phyloP scores from a whole-genome alignment of 2,888 invertebrate genomes.

The Axea sp. region DNA sequence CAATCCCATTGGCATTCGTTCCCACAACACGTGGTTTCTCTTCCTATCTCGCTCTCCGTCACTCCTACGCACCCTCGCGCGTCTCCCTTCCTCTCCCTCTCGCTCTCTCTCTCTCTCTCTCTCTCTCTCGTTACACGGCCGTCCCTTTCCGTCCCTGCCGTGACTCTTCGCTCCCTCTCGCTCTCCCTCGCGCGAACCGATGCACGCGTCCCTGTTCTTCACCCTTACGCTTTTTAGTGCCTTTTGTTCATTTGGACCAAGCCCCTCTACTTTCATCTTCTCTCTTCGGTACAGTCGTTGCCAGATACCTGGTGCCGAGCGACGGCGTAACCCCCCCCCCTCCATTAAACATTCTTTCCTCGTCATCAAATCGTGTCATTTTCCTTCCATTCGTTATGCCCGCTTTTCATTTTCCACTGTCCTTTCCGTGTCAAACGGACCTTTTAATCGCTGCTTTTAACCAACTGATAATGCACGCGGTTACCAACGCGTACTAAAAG shows the following conservation, averaged over 20 bases:
- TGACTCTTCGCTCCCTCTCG: slow-evolving; percentile 2
- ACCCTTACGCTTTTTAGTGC: slow-evolving; percentile 32
- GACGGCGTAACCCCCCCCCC: no score
- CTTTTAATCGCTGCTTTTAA: slow-evolving; percentile 14
- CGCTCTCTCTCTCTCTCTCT: slow-evolving; percentile 32
- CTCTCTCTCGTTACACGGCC: no score
- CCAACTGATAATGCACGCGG: slow-evolving; percentile 7
- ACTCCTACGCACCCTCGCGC: slow-evolving; percentile 55
- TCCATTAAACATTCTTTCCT: slow-evolving; percentile 7
- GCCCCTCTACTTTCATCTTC: slow-evolving; percentile 21
- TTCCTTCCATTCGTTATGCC: neutral
- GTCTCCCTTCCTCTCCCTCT: slow-evolving; percentile 47
- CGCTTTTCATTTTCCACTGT: slow-evolving; percentile 12
- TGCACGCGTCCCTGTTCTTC: slow-evolving; percentile 17
- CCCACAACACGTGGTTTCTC: slow-evolving; percentile 77
- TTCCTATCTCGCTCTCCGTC: slow-evolving; percentile 59
- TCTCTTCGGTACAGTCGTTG: slow-evolving; percentile 19
- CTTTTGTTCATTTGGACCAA: slow-evolving; percentile 39
- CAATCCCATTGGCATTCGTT: slow-evolving; percentile 74
- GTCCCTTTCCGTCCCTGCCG: slow-evolving; percentile 1
- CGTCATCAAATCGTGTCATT: no score
- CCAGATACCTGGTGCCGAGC: slow-evolving; percentile 9
- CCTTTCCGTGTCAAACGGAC: slow-evolving; percentile 4
- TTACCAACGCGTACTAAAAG: slow-evolving; percentile 2
- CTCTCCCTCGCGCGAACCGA: no score